These are phyloP conservation scores for Sarcophaga caerulescens DNA, from an alignment of 2,888 invertebrate genomes.

Conservation along the genomic window DNA sequence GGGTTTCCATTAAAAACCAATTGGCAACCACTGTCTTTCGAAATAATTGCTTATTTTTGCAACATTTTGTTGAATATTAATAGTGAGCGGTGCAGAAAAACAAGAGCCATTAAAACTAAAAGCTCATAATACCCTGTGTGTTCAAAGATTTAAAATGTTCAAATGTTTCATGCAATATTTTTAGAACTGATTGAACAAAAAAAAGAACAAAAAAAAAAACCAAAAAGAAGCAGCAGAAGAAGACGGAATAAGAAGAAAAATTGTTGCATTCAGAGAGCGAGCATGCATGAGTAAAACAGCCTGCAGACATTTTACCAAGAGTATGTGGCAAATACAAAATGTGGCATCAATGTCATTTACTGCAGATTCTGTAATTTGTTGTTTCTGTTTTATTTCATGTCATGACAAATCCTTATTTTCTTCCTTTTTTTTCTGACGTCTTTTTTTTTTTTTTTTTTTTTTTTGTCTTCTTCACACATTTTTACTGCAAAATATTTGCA, in stretches of 20 bases:
- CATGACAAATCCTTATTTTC: neutral
- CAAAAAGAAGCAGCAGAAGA: too few species aligned
- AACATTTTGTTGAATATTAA: neutral
- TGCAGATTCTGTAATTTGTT: slow-evolving; percentile 48
- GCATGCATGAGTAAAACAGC: neutral
- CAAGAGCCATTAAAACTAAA: too few species aligned
- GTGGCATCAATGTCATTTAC: slow-evolving; percentile 28
- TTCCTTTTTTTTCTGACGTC: neutral
- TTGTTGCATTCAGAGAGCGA: too few species aligned
- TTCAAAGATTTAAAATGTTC: neutral
- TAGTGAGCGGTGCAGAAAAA: neutral
- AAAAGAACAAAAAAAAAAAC: too few species aligned
- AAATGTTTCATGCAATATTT: neutral
- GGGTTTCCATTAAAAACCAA: neutral
- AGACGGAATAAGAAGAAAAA: too few species aligned
- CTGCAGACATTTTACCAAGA: neutral
- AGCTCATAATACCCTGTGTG: too few species aligned
- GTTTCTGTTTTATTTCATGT: slow-evolving; percentile 5
- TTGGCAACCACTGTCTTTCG: neutral
- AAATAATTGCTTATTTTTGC: neutral
- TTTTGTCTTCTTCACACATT: neutral
- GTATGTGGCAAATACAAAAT: slow-evolving; percentile 20
- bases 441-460: too few species aligned
- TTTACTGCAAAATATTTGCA: neutral
- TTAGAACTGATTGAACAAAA: neutral